Evolutionary conservation across 2,113 vertebrate species (phyloP).

Genomic region (Bos indicus): DNA sequence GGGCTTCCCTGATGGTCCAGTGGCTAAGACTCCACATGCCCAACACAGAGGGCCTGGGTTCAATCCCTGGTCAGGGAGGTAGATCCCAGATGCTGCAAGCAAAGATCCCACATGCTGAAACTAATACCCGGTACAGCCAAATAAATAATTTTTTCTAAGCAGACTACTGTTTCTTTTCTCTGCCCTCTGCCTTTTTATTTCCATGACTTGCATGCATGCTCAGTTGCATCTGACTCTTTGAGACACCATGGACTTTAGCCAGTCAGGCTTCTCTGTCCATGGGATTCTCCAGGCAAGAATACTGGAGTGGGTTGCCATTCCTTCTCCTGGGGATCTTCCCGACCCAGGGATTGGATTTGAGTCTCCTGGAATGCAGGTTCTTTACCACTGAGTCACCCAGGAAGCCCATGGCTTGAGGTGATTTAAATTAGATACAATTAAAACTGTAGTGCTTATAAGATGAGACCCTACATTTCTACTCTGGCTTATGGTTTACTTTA

Average conservation of each 20-base stretch:
- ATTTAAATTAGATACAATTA: neutral
- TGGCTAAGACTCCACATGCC: neutral
- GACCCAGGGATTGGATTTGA: neutral
- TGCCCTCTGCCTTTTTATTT: neutral
- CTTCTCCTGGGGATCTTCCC: neutral
- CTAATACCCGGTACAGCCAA: neutral
- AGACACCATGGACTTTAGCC: neutral
- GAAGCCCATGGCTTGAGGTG: neutral
- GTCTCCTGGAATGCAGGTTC: neutral
- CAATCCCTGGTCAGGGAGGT: neutral
- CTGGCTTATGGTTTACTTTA: neutral
- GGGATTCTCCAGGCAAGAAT: neutral
- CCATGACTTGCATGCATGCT: neutral
- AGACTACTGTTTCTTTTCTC: neutral
- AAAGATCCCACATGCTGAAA: neutral
- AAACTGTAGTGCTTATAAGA: neutral
- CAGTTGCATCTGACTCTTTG: neutral
- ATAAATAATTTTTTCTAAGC: neutral
- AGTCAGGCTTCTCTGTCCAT: neutral
- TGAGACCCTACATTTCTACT: constrained; percentile 8
- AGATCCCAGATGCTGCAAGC: neutral
- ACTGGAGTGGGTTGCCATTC: neutral
- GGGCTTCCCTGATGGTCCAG: neutral
- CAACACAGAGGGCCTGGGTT: neutral
- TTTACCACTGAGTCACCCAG: neutral